A percentile compares a stretch with the other conserved stretches of the same genome.
These are phyloP conservation scores for Tapera naevia DNA, from an alignment of 2,797 vertebrate species.

Conservation along the genomic window DNA sequence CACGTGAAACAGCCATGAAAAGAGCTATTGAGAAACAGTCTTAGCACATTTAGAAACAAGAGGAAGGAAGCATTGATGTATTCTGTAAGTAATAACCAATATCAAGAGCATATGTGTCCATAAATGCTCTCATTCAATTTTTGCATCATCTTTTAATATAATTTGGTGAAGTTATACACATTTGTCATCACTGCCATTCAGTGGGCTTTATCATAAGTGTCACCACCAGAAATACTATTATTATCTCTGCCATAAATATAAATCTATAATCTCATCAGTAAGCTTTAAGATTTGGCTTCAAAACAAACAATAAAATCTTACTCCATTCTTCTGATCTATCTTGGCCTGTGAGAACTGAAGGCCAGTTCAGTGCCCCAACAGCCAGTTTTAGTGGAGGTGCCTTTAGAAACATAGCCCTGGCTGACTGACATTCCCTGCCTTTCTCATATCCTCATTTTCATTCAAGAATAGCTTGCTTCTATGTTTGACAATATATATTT, in stretches of 20 bases:
- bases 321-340: neutral
- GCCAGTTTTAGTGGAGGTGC: neutral
- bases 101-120: neutral
- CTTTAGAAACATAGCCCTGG: neutral
- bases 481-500: conserved; percentile 60
- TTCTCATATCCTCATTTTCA: conserved; percentile 41
- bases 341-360: neutral
- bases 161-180: neutral
- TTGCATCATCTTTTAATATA: neutral
- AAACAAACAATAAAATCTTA: neutral
- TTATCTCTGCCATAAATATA: neutral
- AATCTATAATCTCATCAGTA: neutral
- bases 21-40: neutral
- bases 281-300: neutral
- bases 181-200: neutral
- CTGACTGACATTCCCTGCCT: conserved; percentile 1
- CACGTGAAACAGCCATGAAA: neutral
- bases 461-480: conserved; percentile 26
- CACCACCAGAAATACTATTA: neutral
- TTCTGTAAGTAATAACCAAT: neutral
- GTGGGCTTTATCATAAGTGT: neutral
- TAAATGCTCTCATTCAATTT: neutral
- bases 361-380: neutral
- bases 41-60: neutral
- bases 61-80: neutral